Evolutionary conservation across 2,797 vertebrate genomes (phyloP), one percentile per base, ranked within the genome.

Genomic region (Astyanax mexicanus): DNA sequence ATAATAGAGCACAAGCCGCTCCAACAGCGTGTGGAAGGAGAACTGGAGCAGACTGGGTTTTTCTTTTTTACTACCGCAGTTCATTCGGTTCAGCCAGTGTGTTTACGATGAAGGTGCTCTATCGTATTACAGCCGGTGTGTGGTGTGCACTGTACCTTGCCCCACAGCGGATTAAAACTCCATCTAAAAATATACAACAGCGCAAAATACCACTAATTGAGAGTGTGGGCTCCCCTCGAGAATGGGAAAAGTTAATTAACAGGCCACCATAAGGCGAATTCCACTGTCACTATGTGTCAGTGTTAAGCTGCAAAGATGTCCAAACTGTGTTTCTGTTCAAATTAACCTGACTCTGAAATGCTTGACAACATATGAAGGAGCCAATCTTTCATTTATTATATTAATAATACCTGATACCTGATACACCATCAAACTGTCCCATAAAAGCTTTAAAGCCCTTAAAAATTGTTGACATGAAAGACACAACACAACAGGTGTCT

Each of bases 201-300:
- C 45, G 70, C 77, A 69, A 79, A 55, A 62, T 70, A 68, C 65
- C 12, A 12, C 84, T 86, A 83, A 85, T 68, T 86, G 71, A 83
- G 77, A 66, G 67, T 70, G 81, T 62, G 23, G 64, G 72, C 72
- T 25, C 5, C 13, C 80, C 61, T 6, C 68, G 60, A 65, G 77
- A 78, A 54, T 10, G 57, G 69, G 76, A 44, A 67, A 78, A 78
- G 69, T 78, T 78, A 72, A 78, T 78, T 78, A 78, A 67, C 69
- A 35, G 27, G 49, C 60, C 8, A 40, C 55, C 45, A 8, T 72
- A 52, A 71, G 65, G 60, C 8, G 75, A 78, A 73, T 73, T 78
- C 77, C 55, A 12, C 64, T 69, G 70, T 73, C 70, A 69, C 70
- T 37, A 69, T 17, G 15, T 12, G 23, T 65, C 61, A 65, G 21